Conservation (phyloP, 2,113 vertebrate species). For the Eulemur rufifrons region DNA sequence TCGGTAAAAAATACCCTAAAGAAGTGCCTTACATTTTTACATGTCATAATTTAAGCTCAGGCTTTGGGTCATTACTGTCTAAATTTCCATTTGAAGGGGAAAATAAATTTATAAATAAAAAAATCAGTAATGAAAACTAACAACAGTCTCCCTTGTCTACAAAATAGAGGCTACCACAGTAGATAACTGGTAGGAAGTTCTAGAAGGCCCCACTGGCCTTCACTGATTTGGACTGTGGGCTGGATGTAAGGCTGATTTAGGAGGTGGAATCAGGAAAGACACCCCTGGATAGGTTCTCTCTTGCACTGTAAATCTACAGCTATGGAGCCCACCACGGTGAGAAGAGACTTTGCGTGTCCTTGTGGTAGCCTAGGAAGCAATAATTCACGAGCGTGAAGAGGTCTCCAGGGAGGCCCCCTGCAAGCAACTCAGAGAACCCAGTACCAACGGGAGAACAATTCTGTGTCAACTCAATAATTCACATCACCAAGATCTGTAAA, state of each 20-base stretch:
- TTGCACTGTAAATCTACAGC: no score
- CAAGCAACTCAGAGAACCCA: neutral
- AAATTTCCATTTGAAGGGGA: neutral
- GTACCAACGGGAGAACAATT: neutral
- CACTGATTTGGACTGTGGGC: neutral
- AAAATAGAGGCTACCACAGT: neutral
- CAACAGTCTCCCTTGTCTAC: neutral
- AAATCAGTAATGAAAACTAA: neutral
- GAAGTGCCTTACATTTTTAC: neutral
- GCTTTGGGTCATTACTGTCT: neutral
- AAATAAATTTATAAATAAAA: neutral
- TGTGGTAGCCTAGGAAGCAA: neutral
- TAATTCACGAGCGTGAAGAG: accelerated
- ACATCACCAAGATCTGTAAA: neutral
- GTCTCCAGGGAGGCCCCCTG: neutral
- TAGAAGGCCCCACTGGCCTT: neutral
- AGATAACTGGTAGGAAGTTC: neutral
- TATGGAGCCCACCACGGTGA: accelerated
- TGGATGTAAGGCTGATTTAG: accelerated
- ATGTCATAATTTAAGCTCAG: neutral
- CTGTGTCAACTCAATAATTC: neutral
- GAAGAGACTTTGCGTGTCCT: neutral
- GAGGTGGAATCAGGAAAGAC: accelerated
- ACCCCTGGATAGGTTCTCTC: accelerated
- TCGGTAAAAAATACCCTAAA: neutral